Evolutionary conservation across 2,113 vertebrate genomes (phyloP).

Genomic region (Ptilorrhoa leucosticta): DNA sequence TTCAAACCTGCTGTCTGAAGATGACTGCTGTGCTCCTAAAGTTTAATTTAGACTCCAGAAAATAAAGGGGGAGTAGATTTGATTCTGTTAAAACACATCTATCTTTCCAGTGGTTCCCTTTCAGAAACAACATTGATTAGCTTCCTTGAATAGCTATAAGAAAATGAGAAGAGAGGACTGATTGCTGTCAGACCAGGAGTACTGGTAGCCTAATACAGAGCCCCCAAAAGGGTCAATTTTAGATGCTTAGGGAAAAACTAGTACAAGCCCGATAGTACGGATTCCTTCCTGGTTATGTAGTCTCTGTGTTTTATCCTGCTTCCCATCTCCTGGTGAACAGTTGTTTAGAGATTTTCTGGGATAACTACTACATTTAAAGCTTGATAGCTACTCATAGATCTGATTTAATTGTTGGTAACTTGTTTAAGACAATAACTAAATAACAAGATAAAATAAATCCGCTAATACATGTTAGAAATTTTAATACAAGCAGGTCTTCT

Average conservation of each 20-base stretch:
- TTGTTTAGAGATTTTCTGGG: neutral
- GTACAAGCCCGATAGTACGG: neutral
- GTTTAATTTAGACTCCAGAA: neutral
- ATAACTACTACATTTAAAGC: neutral
- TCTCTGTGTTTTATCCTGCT: neutral
- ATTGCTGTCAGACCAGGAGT: neutral
- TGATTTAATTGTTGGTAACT: neutral
- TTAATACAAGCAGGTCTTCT: neutral
- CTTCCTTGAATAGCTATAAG: neutral
- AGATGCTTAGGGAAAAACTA: neutral
- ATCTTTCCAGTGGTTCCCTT: neutral
- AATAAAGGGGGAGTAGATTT: neutral
- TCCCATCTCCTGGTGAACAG: neutral
- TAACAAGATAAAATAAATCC: neutral
- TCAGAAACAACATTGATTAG: neutral
- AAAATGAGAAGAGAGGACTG: neutral
- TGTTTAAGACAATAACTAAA: neutral
- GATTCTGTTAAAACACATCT: neutral
- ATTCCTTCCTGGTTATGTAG: neutral
- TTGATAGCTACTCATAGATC: neutral
- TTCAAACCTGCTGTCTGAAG: neutral
- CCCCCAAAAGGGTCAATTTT: neutral
- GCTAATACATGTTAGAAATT: neutral
- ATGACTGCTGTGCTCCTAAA: neutral
- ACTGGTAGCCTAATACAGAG: neutral